Evolutionary conservation across 2,888 invertebrate species (phyloP).

Genomic region (Phaonia tiefii): DNA sequence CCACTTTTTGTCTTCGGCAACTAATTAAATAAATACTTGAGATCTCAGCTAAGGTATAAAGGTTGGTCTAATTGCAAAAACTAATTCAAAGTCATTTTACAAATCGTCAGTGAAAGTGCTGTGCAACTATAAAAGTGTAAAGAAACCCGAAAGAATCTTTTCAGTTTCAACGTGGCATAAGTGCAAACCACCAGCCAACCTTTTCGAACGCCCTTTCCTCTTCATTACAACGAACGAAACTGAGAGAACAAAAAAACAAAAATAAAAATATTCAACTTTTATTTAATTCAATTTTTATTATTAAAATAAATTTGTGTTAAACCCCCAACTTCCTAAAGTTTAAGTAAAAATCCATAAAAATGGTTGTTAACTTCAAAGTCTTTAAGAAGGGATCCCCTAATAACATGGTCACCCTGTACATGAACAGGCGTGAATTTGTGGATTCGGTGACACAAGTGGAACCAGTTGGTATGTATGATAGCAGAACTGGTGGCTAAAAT

Average conservation of each 20-base stretch:
- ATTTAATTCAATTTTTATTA: slow-evolving; percentile 39
- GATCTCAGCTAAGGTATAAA: slow-evolving; percentile 58
- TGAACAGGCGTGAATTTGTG: slow-evolving; percentile 93
- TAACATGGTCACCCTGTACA: slow-evolving; percentile 91
- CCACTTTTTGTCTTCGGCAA: background rate
- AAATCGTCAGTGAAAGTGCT: slow-evolving; percentile 48
- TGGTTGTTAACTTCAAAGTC: slow-evolving; percentile 95
- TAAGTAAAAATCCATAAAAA: slow-evolving; percentile 76
- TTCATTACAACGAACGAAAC: slow-evolving; percentile 30
- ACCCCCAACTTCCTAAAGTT: background rate
- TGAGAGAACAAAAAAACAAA: background rate
- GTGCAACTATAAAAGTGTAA: slow-evolving; percentile 5
- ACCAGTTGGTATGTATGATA: slow-evolving; percentile 88
- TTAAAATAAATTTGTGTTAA: slow-evolving; percentile 6
- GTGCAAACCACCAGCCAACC: background rate
- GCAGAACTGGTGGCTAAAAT: background rate
- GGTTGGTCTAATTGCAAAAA: slow-evolving; percentile 40
- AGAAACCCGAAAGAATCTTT: slow-evolving; percentile 3
- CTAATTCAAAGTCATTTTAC: slow-evolving; percentile 58
- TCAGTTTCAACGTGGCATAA: background rate
- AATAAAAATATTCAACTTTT: slow-evolving; percentile 16
- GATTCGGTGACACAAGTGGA: slow-evolving; percentile 93
- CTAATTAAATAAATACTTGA: slow-evolving; percentile 63
- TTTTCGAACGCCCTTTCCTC: background rate
- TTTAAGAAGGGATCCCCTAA: slow-evolving; percentile 95